Evolutionary conservation across 2,797 vertebrate species (phyloP).

Genomic region (Notolepis coatsorum): DNA sequence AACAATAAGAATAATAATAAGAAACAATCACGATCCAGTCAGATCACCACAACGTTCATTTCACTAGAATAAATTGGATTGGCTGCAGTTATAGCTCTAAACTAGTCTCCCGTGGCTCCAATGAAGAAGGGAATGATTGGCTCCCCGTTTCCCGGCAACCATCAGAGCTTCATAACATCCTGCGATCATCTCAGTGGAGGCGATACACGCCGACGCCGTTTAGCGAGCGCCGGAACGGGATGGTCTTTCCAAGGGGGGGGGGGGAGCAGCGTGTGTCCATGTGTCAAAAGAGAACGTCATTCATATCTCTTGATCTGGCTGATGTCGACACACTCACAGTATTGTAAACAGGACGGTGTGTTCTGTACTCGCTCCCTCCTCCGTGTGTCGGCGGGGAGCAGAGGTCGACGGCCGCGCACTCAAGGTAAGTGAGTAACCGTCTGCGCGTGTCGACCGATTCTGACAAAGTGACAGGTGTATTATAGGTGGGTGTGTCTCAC

Average conservation of each 20-base stretch:
- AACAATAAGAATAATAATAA: no score
- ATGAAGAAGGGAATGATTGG: conserved; percentile 66
- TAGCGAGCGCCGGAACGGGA: conserved; percentile 27
- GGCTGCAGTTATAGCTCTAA: conserved; percentile 81
- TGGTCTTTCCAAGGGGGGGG: neutral
- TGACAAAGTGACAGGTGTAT: conserved; percentile 6
- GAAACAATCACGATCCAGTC: conserved; percentile 79
- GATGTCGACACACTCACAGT: conserved; percentile 19
- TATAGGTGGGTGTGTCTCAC: conserved; percentile 4
- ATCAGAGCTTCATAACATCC: conserved; percentile 51
- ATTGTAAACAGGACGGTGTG: conserved; percentile 5
- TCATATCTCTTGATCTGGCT: conserved; percentile 34
- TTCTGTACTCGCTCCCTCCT: neutral
- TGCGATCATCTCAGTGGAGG: conserved; percentile 62
- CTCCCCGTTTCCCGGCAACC: conserved; percentile 69
- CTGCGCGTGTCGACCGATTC: neutral
- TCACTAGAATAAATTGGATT: conserved; percentile 84
- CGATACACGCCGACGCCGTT: conserved; percentile 30
- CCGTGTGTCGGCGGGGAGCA: neutral
- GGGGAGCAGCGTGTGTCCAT: conserved; percentile 1
- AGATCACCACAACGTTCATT: conserved; percentile 79
- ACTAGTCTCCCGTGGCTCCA: conserved; percentile 74
- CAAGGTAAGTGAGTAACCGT: conserved; percentile 16
- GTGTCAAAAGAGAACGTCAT: conserved; percentile 41
- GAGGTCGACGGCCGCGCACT: neutral